Evolutionary conservation across 2,888 invertebrate species (phyloP).

Genomic region (Archips crataeganus): DNA sequence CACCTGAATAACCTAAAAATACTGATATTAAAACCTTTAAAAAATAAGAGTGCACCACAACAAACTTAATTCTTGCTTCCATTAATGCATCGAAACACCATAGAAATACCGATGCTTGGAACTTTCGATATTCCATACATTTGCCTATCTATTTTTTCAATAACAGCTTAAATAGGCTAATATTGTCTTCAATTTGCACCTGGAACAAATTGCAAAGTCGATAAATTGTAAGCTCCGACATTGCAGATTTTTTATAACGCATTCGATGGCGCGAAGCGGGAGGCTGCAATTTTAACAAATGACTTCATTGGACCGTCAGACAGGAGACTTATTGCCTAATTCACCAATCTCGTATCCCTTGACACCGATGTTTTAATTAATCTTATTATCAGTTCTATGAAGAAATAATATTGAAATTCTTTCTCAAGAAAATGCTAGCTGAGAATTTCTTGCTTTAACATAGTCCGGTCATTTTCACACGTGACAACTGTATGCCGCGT

Average conservation of each 20-base stretch:
- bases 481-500: constrained; percentile 38
- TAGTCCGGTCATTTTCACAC: constrained; percentile 18
- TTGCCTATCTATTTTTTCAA: neutral
- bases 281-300: constrained; percentile 71
- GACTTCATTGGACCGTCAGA: constrained; percentile 66
- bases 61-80: too few species aligned
- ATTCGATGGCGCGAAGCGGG: constrained; percentile 51
- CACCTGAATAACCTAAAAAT: too few species aligned
- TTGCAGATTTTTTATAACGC: constrained; percentile 56
- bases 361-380: constrained; percentile 18
- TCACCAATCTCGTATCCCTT: constrained; percentile 52
- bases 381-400: neutral
- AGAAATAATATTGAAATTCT: neutral
- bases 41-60: too few species aligned
- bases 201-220: neutral
- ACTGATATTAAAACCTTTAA: too few species aligned
- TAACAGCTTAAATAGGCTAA: neutral
- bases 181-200: neutral
- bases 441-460: neutral
- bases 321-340: constrained; percentile 69
- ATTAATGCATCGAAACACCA: too few species aligned
- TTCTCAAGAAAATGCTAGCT: neutral
- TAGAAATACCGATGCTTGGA: too few species aligned
- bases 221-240: constrained; percentile 56
- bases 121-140: neutral